Evolutionary conservation across 2,797 vertebrate species (phyloP), one percentile per base, ranked within the genome.

Genomic region (Thaleichthys pacificus): DNA sequence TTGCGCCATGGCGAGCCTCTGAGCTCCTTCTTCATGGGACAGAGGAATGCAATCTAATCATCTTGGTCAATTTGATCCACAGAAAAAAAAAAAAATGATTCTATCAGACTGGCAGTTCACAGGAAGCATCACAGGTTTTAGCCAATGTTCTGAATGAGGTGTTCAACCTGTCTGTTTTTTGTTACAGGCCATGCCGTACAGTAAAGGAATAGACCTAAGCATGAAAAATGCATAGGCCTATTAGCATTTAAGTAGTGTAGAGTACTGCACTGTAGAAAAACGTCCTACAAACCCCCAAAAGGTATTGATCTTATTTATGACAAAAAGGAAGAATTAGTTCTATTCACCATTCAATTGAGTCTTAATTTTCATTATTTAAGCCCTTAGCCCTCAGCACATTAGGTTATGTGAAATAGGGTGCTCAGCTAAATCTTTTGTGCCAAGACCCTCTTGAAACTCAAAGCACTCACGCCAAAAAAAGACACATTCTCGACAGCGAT

Each of bases 391-490:
- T 47, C 66, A 57, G 32, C 62, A 66, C 51, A 51, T 47, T 42
- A 67, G 78, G 74, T 85, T 82, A 76, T 81, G 81, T 79, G 77
- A 86, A 87, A 78, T 85, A 87, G 6, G 56, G 28, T 51, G 63
- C 61, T 61, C 17, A 21, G 24, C 66, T 68, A 60, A 68, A 73
- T 51, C 61, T 69, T 51, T 17, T 42, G 47, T 63, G 71, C 51
- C 64, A 68, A 71, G 88, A 90, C 75, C 73, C 76, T 87, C 84
- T 83, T 87, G 81, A 89, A 81, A 87, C 51, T 88, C 80, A 86
- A 88, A 84, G 74, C 71, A 65, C 64, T 63, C 1, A 8, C 76
- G 80, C 88, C 72, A 81, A 84, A 14, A 87, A 86, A 86, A 76
- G 74, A 70, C 72, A 80, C 74, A 74, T 81, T 85, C 83, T 84